Conservation (phyloP, 2,888 invertebrate genomes). For the Pyrgus malvae region DNA sequence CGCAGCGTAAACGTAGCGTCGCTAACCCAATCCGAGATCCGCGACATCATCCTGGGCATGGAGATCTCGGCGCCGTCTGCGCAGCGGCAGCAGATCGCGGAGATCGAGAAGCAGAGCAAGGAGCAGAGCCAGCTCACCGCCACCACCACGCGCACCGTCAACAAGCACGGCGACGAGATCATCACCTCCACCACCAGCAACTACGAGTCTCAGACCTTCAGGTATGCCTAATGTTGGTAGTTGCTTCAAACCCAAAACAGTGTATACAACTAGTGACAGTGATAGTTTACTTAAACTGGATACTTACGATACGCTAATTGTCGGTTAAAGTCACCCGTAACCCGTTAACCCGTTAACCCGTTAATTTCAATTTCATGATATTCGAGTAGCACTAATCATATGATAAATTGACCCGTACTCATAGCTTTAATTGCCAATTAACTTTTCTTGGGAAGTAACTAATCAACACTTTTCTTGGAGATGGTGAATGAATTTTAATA, state of each 20-base stretch:
- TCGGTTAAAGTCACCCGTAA: too few relatives aligned
- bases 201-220: constrained; percentile 98
- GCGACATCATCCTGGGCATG: constrained; percentile 99
- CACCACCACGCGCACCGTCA: constrained; percentile 98
- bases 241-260: not conserved
- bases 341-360: too few relatives aligned
- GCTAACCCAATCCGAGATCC: constrained; percentile 98
- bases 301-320: too few relatives aligned
- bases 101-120: constrained; percentile 99
- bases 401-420: too few relatives aligned
- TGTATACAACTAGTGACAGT: too few relatives aligned
- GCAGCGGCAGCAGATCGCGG: constrained; percentile 99
- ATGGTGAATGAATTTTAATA: too few relatives aligned
- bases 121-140: constrained; percentile 99
- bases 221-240: constrained; percentile 45
- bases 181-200: constrained; percentile 99
- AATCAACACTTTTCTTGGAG: too few relatives aligned
- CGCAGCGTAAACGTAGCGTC: constrained; percentile 97
- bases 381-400: too few relatives aligned
- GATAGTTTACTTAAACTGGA: too few relatives aligned
- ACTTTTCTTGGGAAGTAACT: too few relatives aligned
- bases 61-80: constrained; percentile 99
- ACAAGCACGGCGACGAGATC: constrained; percentile 99
- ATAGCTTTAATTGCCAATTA: too few relatives aligned
- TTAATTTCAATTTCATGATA: too few relatives aligned